These are phyloP conservation scores for Rachycentron canadum DNA, from an alignment of 2,797 vertebrate species.

Conservation along the genomic window DNA sequence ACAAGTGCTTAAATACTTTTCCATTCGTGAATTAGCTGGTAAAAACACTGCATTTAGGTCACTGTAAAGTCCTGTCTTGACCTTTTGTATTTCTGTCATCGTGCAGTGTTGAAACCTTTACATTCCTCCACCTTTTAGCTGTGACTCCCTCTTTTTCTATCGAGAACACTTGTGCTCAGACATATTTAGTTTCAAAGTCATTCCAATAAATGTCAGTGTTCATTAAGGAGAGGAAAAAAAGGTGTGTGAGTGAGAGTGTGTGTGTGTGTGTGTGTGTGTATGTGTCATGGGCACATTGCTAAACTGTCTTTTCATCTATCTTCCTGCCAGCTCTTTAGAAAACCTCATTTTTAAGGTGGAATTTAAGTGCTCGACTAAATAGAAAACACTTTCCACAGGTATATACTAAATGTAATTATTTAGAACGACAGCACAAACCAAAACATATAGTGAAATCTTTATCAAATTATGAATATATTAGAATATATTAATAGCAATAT, in stretches of 20 bases:
- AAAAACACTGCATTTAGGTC: conserved; percentile 37
- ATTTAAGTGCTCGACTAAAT: conserved; percentile 53
- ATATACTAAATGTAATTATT: conserved; percentile 78
- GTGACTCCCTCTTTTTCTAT: conserved; percentile 38
- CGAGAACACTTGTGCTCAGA: conserved; percentile 29
- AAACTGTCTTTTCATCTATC: conserved; percentile 31
- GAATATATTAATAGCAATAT: conserved; percentile 84
- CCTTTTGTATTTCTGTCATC: conserved; percentile 42
- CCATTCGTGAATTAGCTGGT: conserved; percentile 23
- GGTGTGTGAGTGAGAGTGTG: conserved; percentile 1
- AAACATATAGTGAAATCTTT: conserved; percentile 80
- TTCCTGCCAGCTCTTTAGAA: conserved; percentile 53
- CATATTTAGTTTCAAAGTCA: conserved; percentile 56
- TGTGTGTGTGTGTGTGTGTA: conserved; percentile 5
- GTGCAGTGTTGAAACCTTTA: conserved; percentile 53
- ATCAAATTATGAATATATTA: conserved; percentile 79
- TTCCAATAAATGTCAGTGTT: conserved; percentile 58
- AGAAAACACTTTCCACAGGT: conserved; percentile 72
- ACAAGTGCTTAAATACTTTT: conserved; percentile 49
- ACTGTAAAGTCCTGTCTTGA: conserved; percentile 45
- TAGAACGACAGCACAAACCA: conserved; percentile 85
- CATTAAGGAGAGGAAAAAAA: conserved; percentile 25
- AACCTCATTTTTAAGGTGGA: conserved; percentile 58
- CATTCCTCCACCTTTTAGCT: conserved; percentile 63
- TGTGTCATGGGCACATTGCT: conserved; percentile 29